phyloP scores from a whole-genome alignment of 1,140 invertebrate species.

The Venustaconcha ellipsiformis region DNA sequence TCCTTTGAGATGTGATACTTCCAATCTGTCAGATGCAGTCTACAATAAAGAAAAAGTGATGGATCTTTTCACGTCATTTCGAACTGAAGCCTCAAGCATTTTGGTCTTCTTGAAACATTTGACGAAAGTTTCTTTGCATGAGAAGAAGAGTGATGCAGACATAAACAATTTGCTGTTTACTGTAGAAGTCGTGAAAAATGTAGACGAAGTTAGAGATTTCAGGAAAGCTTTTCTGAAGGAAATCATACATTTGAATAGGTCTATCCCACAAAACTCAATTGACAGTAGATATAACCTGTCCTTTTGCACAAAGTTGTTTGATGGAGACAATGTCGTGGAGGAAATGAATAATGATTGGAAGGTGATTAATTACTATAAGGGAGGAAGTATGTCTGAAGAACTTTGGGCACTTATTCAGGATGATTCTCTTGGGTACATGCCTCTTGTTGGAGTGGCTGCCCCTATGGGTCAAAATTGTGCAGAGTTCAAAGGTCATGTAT shows the following conservation, averaged over 20 bases:
- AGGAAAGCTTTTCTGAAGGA: neutral
- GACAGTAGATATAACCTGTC: too few species aligned
- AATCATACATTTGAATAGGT: too few species aligned
- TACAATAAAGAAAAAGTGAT: constrained; percentile 40
- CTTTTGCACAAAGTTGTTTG: too few species aligned
- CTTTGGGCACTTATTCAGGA: constrained; percentile 36
- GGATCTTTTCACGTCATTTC: constrained; percentile 40
- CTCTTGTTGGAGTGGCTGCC: constrained; percentile 56
- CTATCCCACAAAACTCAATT: too few species aligned
- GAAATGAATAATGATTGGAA: constrained; percentile 16
- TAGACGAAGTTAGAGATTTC: neutral
- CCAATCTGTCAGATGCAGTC: constrained; percentile 31
- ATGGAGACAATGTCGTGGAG: too few species aligned
- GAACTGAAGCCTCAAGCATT: constrained; percentile 30
- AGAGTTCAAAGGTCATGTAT: constrained; percentile 51
- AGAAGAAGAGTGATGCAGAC: neutral
- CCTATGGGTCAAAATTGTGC: constrained; percentile 10
- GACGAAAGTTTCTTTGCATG: neutral
- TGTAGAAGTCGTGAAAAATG: constrained; percentile 1
- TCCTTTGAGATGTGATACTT: constrained; percentile 48
- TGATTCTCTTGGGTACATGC: constrained; percentile 37
- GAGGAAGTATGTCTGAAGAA: constrained; percentile 20
- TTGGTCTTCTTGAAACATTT: constrained; percentile 46
- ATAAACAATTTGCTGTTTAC: constrained; percentile 1
- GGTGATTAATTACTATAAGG: constrained; percentile 36